A percentile compares a stretch with the other conserved stretches of the same genome.
phyloP scores from a whole-genome alignment of 2,113 vertebrate species.

The Thalassoma bifasciatum region DNA sequence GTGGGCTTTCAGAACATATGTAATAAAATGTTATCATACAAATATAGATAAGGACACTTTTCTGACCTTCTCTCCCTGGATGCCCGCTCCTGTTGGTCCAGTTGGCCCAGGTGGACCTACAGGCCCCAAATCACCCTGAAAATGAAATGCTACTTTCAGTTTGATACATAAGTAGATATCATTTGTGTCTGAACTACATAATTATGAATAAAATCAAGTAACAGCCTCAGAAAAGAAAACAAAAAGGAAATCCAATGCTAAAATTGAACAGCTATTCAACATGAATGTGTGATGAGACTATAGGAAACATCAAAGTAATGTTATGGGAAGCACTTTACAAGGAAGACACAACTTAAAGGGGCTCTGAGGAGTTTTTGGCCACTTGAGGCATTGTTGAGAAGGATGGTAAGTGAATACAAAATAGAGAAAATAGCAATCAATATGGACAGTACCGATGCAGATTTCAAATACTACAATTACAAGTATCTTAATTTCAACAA shows the following conservation, averaged over 20 bases:
- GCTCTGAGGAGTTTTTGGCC: neutral
- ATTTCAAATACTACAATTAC: no score
- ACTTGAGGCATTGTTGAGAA: neutral
- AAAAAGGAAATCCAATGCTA: no score
- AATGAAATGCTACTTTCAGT: constrained; percentile 11
- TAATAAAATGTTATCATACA: neutral
- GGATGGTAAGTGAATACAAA: no score
- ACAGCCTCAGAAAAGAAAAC: no score
- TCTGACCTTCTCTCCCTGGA: constrained; percentile 89
- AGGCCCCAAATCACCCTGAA: constrained; percentile 86
- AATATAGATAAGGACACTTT: neutral
- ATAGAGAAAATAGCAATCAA: no score
- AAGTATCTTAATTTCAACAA: no score
- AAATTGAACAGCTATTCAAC: no score
- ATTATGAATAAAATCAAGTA: neutral
- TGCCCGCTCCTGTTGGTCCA: constrained; percentile 85
- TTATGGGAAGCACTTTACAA: no score
- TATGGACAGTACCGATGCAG: no score
- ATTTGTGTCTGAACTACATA: neutral
- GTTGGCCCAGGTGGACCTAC: constrained; percentile 83
- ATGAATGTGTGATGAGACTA: no score
- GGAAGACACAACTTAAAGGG: neutral
- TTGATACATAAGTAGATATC: neutral
- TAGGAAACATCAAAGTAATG: no score
- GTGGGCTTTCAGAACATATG: neutral